Base-by-base conservation (phyloP, 2,113 vertebrate species). In the Natator depressus region DNA sequence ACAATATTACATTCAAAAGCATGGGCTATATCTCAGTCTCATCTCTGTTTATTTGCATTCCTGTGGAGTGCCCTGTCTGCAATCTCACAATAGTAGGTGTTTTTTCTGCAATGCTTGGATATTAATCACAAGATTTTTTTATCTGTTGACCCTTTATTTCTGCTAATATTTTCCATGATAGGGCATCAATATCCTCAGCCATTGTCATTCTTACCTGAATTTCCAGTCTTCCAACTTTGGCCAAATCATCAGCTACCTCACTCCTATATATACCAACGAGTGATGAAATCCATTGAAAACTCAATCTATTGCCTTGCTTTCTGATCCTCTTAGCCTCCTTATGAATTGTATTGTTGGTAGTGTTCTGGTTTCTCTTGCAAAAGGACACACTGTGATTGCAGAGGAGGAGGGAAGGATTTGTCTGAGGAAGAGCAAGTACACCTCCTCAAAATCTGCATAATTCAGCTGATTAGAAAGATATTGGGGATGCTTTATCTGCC, bases 401-500 rank as follows among this genome's bases (percentile, higher is more conserved):
- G 59, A 31, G 29, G 29, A 31, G 29, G 2, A 13, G 29, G 27
- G 10, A 17, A 22, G 35, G 27, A 72, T 12, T 50, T 87, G 92
- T 51, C 80, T 5, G 0, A 49, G 6, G 10, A 82, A 38, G 46
- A 3, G 38, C 75, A 89, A 75, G 57, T 0, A 31, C 19, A 12
- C 16, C 2, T 79, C 54, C 51, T 22, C 69, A 59, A 85, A 80
- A 69, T 62, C 82, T 69, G 24, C 9, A 3, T 38, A 38, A 42
- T 82, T 87, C 1, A 0, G 22, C 12, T n/a, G 46, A 24, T 94
- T 90, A 20, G 51, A 55, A 91, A 59, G n/a, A 20, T 69, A 5
- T 4, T 12, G 11, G 46, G 0, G 27, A 0, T 53, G 5, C 9
- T 47, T 5, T 46, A 6, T 51, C 12, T n/a, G 24, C 1, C 27